These are phyloP conservation scores for Schizotus pectinicornis DNA, from an alignment of 2,888 invertebrate genomes.

Conservation along the genomic window DNA sequence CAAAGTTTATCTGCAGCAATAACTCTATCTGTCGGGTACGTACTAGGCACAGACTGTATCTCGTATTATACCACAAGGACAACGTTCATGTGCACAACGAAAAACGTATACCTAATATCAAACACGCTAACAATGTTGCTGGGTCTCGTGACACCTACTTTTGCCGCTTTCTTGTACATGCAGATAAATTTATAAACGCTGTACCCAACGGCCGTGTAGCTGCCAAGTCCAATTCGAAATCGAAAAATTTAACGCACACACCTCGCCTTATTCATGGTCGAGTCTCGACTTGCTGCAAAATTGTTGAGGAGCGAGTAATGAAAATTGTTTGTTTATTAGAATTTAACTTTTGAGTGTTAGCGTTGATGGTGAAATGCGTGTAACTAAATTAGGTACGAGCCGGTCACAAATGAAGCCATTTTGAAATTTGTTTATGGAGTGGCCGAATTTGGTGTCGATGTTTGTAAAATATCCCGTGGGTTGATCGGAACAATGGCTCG, in stretches of 20 bases:
- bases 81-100: conserved; percentile 51
- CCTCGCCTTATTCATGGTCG: conserved; percentile 3
- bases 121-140: conserved; percentile 53
- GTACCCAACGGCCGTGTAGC: not conserved
- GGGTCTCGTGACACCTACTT: conserved; percentile 53
- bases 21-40: conserved; percentile 54
- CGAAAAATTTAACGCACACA: not conserved
- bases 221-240: too few relatives aligned
- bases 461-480: conserved; percentile 58
- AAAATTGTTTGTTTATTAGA: too few relatives aligned
- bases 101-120: conserved; percentile 51
- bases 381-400: conserved; percentile 48
- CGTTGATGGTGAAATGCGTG: too few relatives aligned
- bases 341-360: too few relatives aligned
- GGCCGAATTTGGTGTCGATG: conserved; percentile 60
- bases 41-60: conserved; percentile 55
- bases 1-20: conserved; percentile 54
- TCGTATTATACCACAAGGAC: conserved; percentile 48
- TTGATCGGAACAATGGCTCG: conserved; percentile 56
- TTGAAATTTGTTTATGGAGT: conserved; percentile 59
- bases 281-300: conserved; percentile 4
- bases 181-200: conserved; percentile 1
- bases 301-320: too few relatives aligned
- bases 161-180: conserved; percentile 30
- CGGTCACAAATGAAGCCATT: conserved; percentile 60